Base-by-base conservation (phyloP, 1,140 invertebrate genomes). In the Macrobrachium nipponense region DNA sequence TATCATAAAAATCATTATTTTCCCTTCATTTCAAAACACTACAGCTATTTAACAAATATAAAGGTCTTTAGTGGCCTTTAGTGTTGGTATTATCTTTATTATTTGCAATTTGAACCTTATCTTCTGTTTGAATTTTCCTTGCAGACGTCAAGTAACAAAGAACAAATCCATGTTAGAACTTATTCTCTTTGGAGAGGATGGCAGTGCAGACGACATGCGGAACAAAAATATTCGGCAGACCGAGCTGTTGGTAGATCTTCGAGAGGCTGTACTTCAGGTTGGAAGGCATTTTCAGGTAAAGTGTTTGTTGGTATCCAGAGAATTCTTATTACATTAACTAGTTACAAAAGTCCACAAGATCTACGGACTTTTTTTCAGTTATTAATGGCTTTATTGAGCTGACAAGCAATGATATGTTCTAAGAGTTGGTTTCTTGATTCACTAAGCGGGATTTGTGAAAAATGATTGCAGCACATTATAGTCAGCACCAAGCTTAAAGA, bases 151-250 rank as follows among this genome's bases (percentile, higher is more conserved):
- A 92, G 93, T 99, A 86, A 96, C 97, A 90, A 95, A 96, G 90
- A 96, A 93, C 80, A 97, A 98, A 92, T 98, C 97, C 0, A 94
- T 98, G 82, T 93, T 98, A 72, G 97, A 98, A 91, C 93, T 96
- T 79, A 94, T 98, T 89, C 92, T 98, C 15, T 98, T 98, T 93
- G 96, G 97, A 72, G 93, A 93, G 86, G 92, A 93, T 68, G 93
- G 93, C 81, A 88, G 60, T 44, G 93, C 92, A 86, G 94, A 94
- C 91, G 96, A 98, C 91, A 93, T 96, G 27, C 97, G 98, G 91
- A 97, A 95, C 81, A 99, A 99, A 92, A 99, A 99, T 93, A 97
- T 99, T 81, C 94, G 97, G 86, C 98, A 99, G 92, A 96, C 96
- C 87, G 96, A 98, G 93, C 95, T 99, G 90, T 92, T 99, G 73